These are phyloP conservation scores for Zele albiditarsus DNA, from an alignment of 2,888 invertebrate species.

Conservation along the genomic window DNA sequence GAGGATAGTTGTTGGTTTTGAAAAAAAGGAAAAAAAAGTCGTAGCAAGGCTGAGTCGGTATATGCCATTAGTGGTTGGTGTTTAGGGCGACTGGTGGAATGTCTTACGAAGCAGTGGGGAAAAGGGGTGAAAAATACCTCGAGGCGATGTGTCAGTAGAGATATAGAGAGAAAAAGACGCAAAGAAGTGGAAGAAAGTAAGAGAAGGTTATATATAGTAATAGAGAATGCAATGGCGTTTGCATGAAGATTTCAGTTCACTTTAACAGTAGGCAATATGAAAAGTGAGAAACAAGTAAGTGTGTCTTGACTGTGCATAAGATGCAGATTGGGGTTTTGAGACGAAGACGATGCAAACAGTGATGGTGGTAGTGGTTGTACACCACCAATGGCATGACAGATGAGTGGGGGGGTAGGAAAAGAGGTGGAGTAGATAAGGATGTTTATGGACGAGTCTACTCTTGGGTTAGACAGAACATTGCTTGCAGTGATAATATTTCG, in stretches of 20 bases:
- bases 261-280: constrained; percentile 9
- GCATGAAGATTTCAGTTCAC: not conserved
- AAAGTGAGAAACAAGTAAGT: not conserved
- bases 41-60: constrained; percentile 12
- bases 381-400: not conserved
- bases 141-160: constrained; percentile 7
- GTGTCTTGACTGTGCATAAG: constrained; percentile 1
- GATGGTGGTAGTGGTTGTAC: not conserved
- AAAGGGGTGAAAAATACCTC: not conserved
- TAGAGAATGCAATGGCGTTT: not conserved
- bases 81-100: not conserved
- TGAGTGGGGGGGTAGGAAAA: not conserved
- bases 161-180: not conserved
- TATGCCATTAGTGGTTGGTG: not conserved
- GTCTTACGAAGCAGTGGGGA: not conserved
- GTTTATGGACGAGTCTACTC: constrained; percentile 1
- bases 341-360: not conserved
- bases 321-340: constrained; percentile 8
- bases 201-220: not conserved
- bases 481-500: not conserved
- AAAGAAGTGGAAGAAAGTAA: not conserved
- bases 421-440: not conserved
- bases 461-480: not conserved
- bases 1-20: constrained; percentile 1
- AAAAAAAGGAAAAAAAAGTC: constrained; percentile 4